Evolutionary conservation across 2,797 vertebrate species (phyloP), one percentile per base, ranked within the genome.

Genomic region (Chelonia mydas): DNA sequence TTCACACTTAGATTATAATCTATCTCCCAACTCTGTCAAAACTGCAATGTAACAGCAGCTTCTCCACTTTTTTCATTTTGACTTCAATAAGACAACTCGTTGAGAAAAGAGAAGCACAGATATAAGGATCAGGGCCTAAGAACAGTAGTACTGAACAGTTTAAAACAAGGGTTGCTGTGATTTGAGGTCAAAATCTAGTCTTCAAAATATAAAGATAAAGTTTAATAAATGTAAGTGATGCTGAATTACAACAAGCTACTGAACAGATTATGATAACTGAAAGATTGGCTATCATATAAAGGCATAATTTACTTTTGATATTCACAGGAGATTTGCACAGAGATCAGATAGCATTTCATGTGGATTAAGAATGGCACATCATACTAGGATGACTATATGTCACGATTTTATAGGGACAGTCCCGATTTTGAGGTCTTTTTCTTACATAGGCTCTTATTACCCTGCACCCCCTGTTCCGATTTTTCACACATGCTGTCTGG

Each of bases 181-280:
- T 31, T 78, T 54, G 17, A 49, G 17, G 23, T 8, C 3, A 21
- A 86, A 25, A 54, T n/a, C 45, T 49, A 50, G 15, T 23, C 1
- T 37, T n/a, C 1, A 78, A 41, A 16, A 57, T 37, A n/a, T 0
- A 0, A n/a, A 21, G 5, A 1, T 0, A 27, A 41, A 16, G 15
- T 54, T 28, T 28, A 9, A 10, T 28, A 54, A 21, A 15, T 54
- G 2, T 72, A 37, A 13, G 12, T 28, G 15, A 72, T 86, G 65
- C 1, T 57, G 11, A 16, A 5, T 2, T 53, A 21, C 1, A 33
- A 47, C 12, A 25, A 27, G 57, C 17, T 21, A 55, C 16, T 51
- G 65, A 79, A 27, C 65, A 74, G 25, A 11, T 59, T 31, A 59
- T 13, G 3, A 0, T 17, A 86, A n/a, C 27, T 6, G 15, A 68